Evolutionary conservation across 1,140 invertebrate species (phyloP).

Genomic region (Pantala flavescens): DNA sequence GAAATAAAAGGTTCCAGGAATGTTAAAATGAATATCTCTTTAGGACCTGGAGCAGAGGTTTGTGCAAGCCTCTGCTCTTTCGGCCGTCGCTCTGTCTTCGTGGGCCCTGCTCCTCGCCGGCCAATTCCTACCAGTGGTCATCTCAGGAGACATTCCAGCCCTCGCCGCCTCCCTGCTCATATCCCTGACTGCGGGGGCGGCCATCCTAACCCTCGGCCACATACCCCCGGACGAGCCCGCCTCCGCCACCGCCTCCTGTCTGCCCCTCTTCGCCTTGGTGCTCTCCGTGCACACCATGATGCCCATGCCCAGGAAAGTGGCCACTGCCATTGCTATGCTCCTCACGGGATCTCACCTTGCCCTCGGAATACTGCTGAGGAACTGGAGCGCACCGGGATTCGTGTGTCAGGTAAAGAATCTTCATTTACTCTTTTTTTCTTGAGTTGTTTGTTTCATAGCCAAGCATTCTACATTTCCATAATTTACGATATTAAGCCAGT

Average conservation of each 20-base stretch:
- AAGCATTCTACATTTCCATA: too few relatives aligned
- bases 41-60: conserved; percentile 39
- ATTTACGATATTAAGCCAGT: too few relatives aligned
- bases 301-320: conserved; percentile 50
- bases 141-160: conserved; percentile 26
- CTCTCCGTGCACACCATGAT: conserved; percentile 60
- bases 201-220: neutral
- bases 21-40: too few relatives aligned
- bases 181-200: conserved; percentile 32
- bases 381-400: neutral
- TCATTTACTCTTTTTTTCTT: neutral
- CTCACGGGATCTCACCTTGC: conserved; percentile 47
- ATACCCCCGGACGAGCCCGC: conserved; percentile 21
- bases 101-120: conserved; percentile 33
- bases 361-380: conserved; percentile 36
- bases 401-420: conserved; percentile 13
- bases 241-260: conserved; percentile 42
- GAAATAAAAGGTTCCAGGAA: too few relatives aligned
- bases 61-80: conserved; percentile 35
- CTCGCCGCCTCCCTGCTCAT: conserved; percentile 41
- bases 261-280: conserved; percentile 53
- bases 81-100: conserved; percentile 38
- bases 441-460: too few relatives aligned
- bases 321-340: conserved; percentile 44
- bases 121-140: neutral